These are phyloP conservation scores for Hybos culiciformis DNA, from an alignment of 2,888 invertebrate genomes.

Conservation along the genomic window DNA sequence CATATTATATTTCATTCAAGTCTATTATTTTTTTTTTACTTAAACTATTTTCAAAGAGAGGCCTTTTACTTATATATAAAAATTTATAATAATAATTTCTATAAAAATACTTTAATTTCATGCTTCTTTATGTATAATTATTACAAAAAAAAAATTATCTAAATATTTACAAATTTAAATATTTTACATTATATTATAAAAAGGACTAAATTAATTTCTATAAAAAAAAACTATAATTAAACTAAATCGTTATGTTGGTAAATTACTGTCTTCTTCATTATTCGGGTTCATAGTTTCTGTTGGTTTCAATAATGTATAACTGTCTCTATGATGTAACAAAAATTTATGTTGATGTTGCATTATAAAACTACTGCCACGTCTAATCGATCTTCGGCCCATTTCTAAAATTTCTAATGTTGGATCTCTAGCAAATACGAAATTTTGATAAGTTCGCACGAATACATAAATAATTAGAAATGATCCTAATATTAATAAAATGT, in stretches of 20 bases:
- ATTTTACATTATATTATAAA: neutral
- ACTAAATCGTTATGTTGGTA: neutral
- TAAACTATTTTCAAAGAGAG: no score
- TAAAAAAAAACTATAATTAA: neutral
- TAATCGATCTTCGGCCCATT: constrained; percentile 55
- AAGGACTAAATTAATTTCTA: neutral
- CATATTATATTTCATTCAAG: no score
- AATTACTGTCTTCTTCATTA: neutral
- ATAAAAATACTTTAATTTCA: no score
- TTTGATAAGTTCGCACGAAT: constrained; percentile 62
- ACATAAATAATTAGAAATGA: constrained; percentile 48
- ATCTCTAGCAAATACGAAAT: constrained; percentile 52
- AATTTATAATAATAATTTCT: no score
- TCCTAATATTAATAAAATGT: constrained; percentile 58
- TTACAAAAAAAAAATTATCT: neutral
- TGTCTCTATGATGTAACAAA: constrained; percentile 26
- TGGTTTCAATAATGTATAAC: constrained; percentile 28
- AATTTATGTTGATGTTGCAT: constrained; percentile 32
- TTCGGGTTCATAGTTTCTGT: constrained; percentile 3
- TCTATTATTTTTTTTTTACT: no score
- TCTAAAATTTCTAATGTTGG: constrained; percentile 60
- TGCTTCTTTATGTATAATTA: neutral
- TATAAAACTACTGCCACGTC: constrained; percentile 42
- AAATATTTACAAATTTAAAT: neutral
- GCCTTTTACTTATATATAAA: no score